These are phyloP conservation scores for Campoplex capitator DNA, from an alignment of 2,888 invertebrate genomes.

Conservation along the genomic window DNA sequence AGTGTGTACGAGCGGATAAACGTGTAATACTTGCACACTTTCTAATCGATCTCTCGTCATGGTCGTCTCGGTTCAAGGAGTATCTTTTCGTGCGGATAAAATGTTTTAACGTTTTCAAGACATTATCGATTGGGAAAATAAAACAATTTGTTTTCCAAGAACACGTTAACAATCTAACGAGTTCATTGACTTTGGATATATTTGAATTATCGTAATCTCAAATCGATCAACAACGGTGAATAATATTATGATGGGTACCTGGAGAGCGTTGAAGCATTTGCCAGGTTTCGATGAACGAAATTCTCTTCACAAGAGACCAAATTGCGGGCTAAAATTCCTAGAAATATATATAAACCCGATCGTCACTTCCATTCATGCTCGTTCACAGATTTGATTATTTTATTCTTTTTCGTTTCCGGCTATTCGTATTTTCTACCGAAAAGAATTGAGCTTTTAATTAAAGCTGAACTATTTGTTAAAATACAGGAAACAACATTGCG, in stretches of 20 bases:
- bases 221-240: not conserved
- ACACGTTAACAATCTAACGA: not conserved
- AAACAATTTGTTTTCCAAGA: not conserved
- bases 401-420: not conserved
- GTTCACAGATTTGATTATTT: not conserved
- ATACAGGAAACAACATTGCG: constrained; percentile 65
- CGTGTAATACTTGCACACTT: constrained; percentile 37
- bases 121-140: constrained; percentile 9
- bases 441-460: constrained; percentile 70
- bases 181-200: constrained; percentile 5
- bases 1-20: constrained; percentile 3
- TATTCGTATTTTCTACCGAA: constrained; percentile 26
- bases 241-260: not conserved
- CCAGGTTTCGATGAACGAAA: constrained; percentile 15
- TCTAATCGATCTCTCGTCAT: constrained; percentile 43
- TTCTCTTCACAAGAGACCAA: not conserved
- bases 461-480: constrained; percentile 64
- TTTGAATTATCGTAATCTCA: not conserved
- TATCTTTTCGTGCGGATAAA: constrained; percentile 4
- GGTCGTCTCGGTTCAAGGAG: constrained; percentile 14
- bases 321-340: not conserved
- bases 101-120: constrained; percentile 2
- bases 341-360: not conserved
- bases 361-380: not conserved
- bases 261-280: not conserved